Conservation (phyloP, 2,113 vertebrate genomes). For the Terrapene triunguis region DNA sequence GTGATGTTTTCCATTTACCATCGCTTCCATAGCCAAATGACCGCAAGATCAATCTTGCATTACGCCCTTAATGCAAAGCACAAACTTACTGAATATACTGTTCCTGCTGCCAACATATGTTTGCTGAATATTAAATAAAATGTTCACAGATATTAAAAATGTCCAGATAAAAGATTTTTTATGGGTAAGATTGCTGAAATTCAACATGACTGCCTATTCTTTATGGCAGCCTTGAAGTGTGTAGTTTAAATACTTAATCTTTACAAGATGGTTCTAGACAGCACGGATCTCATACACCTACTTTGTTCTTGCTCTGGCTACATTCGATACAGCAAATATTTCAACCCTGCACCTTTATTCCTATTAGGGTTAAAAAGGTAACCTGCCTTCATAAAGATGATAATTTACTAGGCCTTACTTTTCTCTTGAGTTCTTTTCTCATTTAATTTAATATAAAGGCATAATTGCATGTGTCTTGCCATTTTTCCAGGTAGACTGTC, state of each 20-base stretch:
- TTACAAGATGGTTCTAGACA: conserved; percentile 40
- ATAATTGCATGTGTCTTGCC: neutral
- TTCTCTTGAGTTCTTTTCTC: neutral
- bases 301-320: neutral
- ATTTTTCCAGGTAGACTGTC: neutral
- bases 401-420: neutral
- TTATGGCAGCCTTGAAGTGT: conserved; percentile 13
- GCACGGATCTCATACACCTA: neutral
- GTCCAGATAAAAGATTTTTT: conserved; percentile 18
- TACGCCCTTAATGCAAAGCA: conserved; percentile 62
- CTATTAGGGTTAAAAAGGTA: neutral
- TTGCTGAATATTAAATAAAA: conserved; percentile 66
- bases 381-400: neutral
- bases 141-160: conserved; percentile 47
- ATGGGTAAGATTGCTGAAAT: conserved; percentile 27
- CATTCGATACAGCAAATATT: neutral
- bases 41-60: conserved; percentile 32
- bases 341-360: neutral
- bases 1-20: conserved; percentile 69
- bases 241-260: neutral
- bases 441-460: neutral
- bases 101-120: conserved; percentile 37
- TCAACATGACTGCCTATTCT: conserved; percentile 25
- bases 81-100: conserved; percentile 24
- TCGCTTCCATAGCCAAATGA: conserved; percentile 19